Base-by-base conservation (phyloP, 1,140 invertebrate species). In the Ips nitidus region DNA sequence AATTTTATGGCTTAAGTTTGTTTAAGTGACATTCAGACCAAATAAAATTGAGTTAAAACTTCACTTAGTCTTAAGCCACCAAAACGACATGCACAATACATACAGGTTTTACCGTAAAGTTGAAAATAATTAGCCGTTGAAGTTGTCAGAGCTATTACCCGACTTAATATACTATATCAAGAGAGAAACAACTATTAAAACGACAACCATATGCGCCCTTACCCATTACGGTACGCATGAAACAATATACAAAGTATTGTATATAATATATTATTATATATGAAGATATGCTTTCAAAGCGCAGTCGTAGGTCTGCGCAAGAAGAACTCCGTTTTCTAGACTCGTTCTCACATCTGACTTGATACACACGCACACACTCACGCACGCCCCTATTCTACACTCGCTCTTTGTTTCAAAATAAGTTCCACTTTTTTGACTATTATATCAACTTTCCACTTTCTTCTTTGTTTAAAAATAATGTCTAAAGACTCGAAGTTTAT, bases 401-500 rank as follows among this genome's bases (percentile, higher is more conserved):
- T 66, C 55, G 41, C 8, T 52, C 45, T 43, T 62, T 43, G 7
- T 42, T 63, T 22, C 56, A 55, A 61, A 45, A 61, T 57, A 63
- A 70, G 50, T 68, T 69, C 73, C 70, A 76, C 72, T 76, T 69
- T 74, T 58, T 75, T 74, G 70, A 75, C 74, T 74, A 77, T 60
- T 73, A 73, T 74, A 71, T 72, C 66, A 74, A 72, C 60, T 73
- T 71, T 72, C 59, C 68, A 73, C 71, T 73, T 77, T 60, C 50
- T 43, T 69, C 53, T 62, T 64, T 65, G 69, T 63, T 69, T 70
- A 61, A 69, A 69, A 68, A 69, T 72, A 75, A 70, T 72, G 67
- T 75, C 74, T 74, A 77, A 72, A 74, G 74, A 77, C 72, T 76
- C 64, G 71, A 69, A 78, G 77, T 79, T 79, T 80, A 80, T 80